Conservation (phyloP, 2,888 invertebrate genomes). For the Ectobius pallidus region DNA sequence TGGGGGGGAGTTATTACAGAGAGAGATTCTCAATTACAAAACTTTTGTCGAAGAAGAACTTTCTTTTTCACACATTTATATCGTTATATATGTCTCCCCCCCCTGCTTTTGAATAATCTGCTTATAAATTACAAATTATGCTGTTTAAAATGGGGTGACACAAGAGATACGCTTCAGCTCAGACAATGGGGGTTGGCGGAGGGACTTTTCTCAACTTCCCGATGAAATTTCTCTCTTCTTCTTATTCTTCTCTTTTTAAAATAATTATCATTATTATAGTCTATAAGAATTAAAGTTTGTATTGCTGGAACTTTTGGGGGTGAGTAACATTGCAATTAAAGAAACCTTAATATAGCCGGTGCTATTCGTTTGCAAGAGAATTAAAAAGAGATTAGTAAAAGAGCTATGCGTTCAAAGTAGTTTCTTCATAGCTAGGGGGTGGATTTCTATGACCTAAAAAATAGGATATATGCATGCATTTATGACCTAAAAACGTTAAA, state of each 20-base stretch:
- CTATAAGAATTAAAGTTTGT: slow-evolving; percentile 20
- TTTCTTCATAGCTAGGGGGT: no score
- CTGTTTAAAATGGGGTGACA: slow-evolving; percentile 30
- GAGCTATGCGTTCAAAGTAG: no score
- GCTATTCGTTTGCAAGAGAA: no score
- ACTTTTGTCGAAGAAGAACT: slow-evolving; percentile 36
- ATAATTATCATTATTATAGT: slow-evolving; percentile 32
- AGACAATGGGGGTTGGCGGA: slow-evolving; percentile 25
- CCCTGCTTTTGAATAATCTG: slow-evolving; percentile 42
- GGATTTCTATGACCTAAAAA: no score
- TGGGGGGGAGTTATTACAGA: slow-evolving; percentile 37
- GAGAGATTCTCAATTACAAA: slow-evolving; percentile 41
- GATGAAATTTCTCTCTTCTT: slow-evolving; percentile 25
- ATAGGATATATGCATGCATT: no score
- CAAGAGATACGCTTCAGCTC: slow-evolving; percentile 10
- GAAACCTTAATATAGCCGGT: no score
- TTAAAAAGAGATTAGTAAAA: no score
- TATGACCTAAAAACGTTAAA: no score
- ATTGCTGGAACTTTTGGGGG: no score
- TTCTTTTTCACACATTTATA: slow-evolving; percentile 24
- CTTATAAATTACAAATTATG: slow-evolving; percentile 45
- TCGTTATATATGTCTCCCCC: slow-evolving; percentile 22
- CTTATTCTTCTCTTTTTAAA: slow-evolving; percentile 6
- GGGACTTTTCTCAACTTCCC: slow-evolving; percentile 27
- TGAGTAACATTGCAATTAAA: no score